phyloP scores from a whole-genome alignment of 1,140 invertebrate species.

The Temnothorax nylanderi region DNA sequence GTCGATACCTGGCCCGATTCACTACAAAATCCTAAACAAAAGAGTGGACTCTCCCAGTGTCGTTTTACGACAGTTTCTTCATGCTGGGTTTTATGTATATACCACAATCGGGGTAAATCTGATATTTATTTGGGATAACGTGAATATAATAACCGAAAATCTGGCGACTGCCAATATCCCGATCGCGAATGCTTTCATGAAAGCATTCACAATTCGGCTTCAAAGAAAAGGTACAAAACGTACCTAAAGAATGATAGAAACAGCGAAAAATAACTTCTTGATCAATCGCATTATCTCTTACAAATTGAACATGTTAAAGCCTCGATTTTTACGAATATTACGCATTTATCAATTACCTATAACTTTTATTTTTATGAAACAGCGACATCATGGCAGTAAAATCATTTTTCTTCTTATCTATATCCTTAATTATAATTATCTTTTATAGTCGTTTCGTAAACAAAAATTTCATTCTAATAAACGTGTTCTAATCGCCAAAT shows the following conservation, averaged over 20 bases:
- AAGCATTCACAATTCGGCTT: constrained; percentile 57
- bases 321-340: neutral
- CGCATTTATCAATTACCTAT: neutral
- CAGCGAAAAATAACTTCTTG: too few relatives aligned
- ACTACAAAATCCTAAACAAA: neutral
- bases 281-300: neutral
- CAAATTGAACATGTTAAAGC: neutral
- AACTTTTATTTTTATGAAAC: neutral
- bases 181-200: constrained; percentile 41
- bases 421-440: neutral
- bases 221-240: constrained; percentile 39
- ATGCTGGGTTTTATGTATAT: neutral
- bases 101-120: constrained; percentile 57
- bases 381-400: neutral
- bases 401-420: neutral
- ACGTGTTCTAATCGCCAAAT: neutral
- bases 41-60: neutral
- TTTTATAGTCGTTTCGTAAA: neutral
- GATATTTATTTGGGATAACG: constrained; percentile 49
- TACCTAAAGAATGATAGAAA: neutral
- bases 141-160: constrained; percentile 54
- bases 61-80: neutral
- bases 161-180: constrained; percentile 59
- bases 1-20: constrained; percentile 62
- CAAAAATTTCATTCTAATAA: neutral